Evolutionary conservation across 2,888 invertebrate species (phyloP).

Genomic region (Dasysyrphus albostriatus): DNA sequence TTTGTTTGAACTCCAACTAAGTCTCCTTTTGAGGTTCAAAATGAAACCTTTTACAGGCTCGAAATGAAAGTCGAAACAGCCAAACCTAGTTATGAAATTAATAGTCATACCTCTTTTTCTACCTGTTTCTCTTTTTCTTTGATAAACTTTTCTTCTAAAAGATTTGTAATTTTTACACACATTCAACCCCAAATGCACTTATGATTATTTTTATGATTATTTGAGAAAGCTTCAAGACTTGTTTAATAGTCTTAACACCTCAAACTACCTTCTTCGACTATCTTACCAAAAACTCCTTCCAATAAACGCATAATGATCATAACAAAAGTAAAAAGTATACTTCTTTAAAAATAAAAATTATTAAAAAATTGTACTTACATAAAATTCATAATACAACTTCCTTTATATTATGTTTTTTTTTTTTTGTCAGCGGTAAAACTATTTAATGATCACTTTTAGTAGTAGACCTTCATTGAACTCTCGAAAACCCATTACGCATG

Average conservation of each 20-base stretch:
- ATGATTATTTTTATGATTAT: neutral
- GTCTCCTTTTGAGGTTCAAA: no score
- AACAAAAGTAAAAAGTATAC: neutral
- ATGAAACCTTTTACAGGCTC: no score
- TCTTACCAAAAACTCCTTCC: conserved; percentile 2
- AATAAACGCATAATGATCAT: neutral
- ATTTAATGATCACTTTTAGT: conserved; percentile 30
- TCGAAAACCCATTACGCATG: conserved; percentile 22
- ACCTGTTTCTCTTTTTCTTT: neutral
- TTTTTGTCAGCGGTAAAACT: neutral
- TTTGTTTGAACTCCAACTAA: no score
- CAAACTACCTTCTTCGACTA: neutral
- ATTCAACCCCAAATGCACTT: neutral
- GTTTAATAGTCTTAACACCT: neutral
- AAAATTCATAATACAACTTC: conserved; percentile 14
- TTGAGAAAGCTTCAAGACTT: neutral
- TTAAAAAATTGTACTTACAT: neutral
- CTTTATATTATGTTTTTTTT: neutral
- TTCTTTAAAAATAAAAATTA: neutral
- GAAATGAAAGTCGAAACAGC: no score
- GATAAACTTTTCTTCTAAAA: neutral
- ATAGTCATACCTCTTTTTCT: no score
- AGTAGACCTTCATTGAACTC: conserved; percentile 30
- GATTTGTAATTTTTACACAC: neutral
- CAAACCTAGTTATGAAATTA: no score